Evolutionary conservation across 2,888 invertebrate species (phyloP), one percentile per base, ranked within the genome.

Genomic region (Oscheius sp.): DNA sequence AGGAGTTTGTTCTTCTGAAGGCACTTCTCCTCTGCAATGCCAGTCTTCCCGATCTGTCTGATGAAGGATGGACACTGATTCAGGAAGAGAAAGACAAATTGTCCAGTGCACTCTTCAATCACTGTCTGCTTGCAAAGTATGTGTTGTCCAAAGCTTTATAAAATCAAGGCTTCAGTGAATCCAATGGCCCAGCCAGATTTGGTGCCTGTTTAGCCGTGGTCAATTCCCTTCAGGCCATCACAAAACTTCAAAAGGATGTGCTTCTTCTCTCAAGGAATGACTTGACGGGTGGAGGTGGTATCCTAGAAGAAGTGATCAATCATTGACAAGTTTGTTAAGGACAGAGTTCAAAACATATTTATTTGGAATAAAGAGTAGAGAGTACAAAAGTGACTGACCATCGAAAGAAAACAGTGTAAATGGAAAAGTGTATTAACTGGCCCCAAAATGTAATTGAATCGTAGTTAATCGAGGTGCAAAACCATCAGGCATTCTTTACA

Each of bases 1-100:
- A 77, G 7, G 83, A 83, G 55, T 83, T 81, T 70, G 80, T 83
- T 9, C 66, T 83, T n/a, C 60, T 80, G 70, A 83, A 83, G 66
- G 79, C 81, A 1, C 76, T 83, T 13, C 73, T 76, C 1, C 63
- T 83, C 10, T 81, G 80, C 63, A 83, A 81, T 74, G 70, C 83
- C 7, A 65, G 83, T 21, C n/a, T 63, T 10, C 47, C n/a, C 11
- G 63, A 63, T n/a, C 48, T 63, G 48, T 63, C 63, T 11, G 63
- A 63, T 5, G 29, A 29, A 2, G 63, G 48, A 1, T 13, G 47
- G 29, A 47, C n/a, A 11, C 47, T 63, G 29, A 47, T 63, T 2
- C 47, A 63, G 3, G 63, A 63, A 21, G 63, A 63, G 48, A 47
- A 48, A 21, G 63, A 63, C 29, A n/a, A 63, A 29, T 4, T 63